Evolutionary conservation across 2,797 vertebrate species (phyloP), one percentile per base, ranked within the genome.

Genomic region (Petrocephalus sullivani): DNA sequence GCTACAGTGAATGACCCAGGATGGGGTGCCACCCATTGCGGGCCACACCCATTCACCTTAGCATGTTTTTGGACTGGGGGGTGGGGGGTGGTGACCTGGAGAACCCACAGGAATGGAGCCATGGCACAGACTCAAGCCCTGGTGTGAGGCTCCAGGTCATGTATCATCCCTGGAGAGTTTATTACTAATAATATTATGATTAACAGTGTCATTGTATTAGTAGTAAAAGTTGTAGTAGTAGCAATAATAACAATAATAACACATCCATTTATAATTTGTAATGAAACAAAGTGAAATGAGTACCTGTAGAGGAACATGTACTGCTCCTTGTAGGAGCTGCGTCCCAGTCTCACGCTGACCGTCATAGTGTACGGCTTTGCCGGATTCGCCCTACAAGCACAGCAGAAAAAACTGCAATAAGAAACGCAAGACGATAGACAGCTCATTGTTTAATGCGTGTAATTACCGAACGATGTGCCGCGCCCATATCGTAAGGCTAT

Each of bases 231-330:
- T 10, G 14, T 6, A 14, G 14, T 41, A 14, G 33, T 37, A 37
- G 8, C 6, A 23, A 64, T 64, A 19, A 64, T 5, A 64, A 7
- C 14, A 64, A 67, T 67, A 67, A 28, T 28, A 67, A 67, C 9
- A 2, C 7, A 67, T 7, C 3, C 6, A 28, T 12, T 4, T 64
- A 53, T 23, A 10, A 6, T 53, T 23, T 53, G 23, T 46, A 3
- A 33, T 37, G 10, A 57, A 21, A 28, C 53, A 19, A 3, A 28
- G 6, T 51, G 37, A 83, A 83, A 16, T 1, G 1, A 83, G 89
- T 90, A 96, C 96, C 95, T 95, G 93, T 95, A 96, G 49, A 97
- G 90, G 90, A 96, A 97, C 93, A 96, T 90, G 87, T 94, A 97
- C 91, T 96, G 96, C 91, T 97, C 96, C 91, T 96, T 96, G 92